phyloP scores from a whole-genome alignment of 2,797 vertebrate species.

The Chaenodraco wilsoni region DNA sequence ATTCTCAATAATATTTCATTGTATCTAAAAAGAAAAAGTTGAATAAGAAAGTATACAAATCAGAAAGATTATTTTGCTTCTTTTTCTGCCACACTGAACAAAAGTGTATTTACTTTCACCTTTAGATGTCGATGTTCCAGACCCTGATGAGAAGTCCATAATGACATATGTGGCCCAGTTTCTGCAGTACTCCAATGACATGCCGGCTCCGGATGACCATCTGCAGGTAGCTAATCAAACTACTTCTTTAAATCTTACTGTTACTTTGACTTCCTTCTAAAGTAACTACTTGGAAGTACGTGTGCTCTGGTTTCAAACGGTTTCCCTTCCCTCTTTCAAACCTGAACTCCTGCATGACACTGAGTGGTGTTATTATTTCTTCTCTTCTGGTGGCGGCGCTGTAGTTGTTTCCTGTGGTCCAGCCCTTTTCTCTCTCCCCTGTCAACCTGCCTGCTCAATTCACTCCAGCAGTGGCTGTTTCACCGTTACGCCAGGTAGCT shows the following conservation, averaged over 20 bases:
- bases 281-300: not conserved
- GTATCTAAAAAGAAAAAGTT: not conserved
- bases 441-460: constrained; percentile 62
- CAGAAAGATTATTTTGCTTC: not conserved
- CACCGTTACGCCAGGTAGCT: constrained; percentile 73
- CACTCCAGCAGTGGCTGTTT: constrained; percentile 72
- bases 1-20: not conserved
- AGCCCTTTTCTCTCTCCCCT: constrained; percentile 66
- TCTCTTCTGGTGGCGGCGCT: constrained; percentile 33
- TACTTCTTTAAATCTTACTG: not conserved
- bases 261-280: not conserved
- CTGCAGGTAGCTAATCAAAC: constrained; percentile 78
- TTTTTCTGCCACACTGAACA: not conserved
- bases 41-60: too few relatives aligned
- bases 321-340: not conserved
- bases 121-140: constrained; percentile 87
- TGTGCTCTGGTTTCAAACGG: not conserved
- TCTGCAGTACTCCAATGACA: constrained; percentile 88
- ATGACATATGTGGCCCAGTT: constrained; percentile 96
- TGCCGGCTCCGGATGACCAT: constrained; percentile 71
- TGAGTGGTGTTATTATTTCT: constrained; percentile 5
- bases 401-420: constrained; percentile 71
- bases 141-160: constrained; percentile 94
- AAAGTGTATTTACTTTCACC: constrained; percentile 1
- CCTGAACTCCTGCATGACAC: constrained; percentile 11